Percentiles rank a stretch among this genome's conserved stretches.
Conservation (phyloP, 2,888 invertebrate genomes). For the Microctonus brassicae region DNA sequence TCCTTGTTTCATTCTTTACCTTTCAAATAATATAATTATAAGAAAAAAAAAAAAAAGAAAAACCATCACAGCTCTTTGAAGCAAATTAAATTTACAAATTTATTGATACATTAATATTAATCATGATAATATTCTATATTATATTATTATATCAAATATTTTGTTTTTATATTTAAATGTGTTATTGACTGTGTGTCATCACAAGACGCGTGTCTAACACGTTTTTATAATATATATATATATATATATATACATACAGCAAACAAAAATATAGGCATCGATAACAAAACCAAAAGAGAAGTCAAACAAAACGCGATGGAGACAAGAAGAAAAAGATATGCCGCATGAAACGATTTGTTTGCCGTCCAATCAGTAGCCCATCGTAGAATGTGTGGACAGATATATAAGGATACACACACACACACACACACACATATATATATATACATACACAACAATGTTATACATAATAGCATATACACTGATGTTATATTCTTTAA, state of each 20-base stretch:
- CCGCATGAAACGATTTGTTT: constrained; percentile 31
- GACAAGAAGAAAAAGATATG: not conserved
- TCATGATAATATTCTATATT: not conserved
- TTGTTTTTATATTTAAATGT: not conserved
- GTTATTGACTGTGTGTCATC: not conserved
- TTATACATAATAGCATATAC: not conserved
- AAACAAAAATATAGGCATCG: constrained; percentile 26
- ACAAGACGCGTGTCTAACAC: constrained; percentile 18
- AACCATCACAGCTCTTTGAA: not conserved
- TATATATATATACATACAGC: constrained; percentile 1
- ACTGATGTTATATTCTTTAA: not conserved
- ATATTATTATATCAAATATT: constrained; percentile 6
- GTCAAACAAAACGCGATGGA: constrained; percentile 11
- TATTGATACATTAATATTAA: constrained; percentile 9
- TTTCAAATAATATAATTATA: not conserved
- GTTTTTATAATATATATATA: constrained; percentile 13
- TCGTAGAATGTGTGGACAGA: not conserved
- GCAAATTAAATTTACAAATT: not conserved
- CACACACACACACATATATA: not conserved
- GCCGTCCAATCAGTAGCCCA: constrained; percentile 13
- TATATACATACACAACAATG: not conserved
- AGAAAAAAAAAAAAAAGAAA: no score
- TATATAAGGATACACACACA: not conserved
- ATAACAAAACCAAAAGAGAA: constrained; percentile 11
- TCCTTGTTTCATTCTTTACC: constrained; percentile 3